Conservation (phyloP, 1,140 invertebrate species). For the Trissolcus basalis region DNA sequence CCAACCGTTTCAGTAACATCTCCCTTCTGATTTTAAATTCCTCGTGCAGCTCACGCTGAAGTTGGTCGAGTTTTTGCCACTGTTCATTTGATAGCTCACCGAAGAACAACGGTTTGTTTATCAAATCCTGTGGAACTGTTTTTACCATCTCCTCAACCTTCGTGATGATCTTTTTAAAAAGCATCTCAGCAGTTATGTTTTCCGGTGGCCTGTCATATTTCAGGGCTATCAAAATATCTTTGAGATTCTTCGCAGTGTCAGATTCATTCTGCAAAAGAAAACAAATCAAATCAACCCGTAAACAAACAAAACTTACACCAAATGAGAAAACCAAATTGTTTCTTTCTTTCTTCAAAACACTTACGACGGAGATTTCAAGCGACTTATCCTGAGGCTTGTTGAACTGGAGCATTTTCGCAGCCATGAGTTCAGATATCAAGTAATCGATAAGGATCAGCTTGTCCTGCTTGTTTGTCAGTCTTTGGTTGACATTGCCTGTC, state of each 20-base stretch:
- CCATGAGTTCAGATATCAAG: slow-evolving; percentile 87
- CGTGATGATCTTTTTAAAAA: slow-evolving; percentile 87
- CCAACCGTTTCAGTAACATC: slow-evolving; percentile 91
- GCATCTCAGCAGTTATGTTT: slow-evolving; percentile 83
- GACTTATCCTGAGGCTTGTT: slow-evolving; percentile 80
- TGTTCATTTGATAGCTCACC: slow-evolving; percentile 85
- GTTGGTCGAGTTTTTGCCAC: slow-evolving; percentile 84
- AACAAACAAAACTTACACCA: too few relatives aligned
- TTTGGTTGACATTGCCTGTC: slow-evolving; percentile 70
- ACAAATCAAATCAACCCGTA: too few relatives aligned
- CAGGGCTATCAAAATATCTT: slow-evolving; percentile 85
- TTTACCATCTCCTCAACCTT: slow-evolving; percentile 84
- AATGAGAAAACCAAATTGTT: too few relatives aligned
- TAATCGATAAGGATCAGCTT: slow-evolving; percentile 86
- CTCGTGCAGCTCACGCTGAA: slow-evolving; percentile 83
- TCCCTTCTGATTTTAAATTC: slow-evolving; percentile 91
- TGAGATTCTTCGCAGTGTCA: slow-evolving; percentile 85
- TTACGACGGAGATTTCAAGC: slow-evolving; percentile 78
- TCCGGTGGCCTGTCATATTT: slow-evolving; percentile 90
- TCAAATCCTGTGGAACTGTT: slow-evolving; percentile 78
- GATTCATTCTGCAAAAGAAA: slow-evolving; percentile 82
- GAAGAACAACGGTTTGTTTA: slow-evolving; percentile 88
- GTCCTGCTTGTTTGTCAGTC: slow-evolving; percentile 81
- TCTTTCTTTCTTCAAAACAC: slow-evolving; percentile 18
- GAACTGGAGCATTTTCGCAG: slow-evolving; percentile 83